Conservation (phyloP, 2,113 vertebrate genomes). For the Erythrolamprus reginae region DNA sequence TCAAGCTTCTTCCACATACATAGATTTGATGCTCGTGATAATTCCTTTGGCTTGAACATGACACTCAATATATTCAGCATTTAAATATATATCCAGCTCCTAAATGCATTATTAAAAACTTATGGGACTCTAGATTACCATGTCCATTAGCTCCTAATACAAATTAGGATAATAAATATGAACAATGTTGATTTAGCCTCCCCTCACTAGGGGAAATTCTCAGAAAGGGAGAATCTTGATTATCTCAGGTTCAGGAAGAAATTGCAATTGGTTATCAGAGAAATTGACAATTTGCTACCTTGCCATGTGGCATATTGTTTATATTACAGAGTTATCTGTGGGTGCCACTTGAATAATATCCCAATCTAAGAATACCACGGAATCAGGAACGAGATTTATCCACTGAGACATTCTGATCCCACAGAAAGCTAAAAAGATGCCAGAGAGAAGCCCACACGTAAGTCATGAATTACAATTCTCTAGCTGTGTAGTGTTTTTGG, state of each 20-base stretch:
- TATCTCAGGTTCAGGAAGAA: background rate
- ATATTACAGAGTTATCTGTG: background rate
- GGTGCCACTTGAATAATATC: background rate
- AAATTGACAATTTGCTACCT: background rate
- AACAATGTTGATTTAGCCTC: background rate
- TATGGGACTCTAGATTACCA: slow-evolving; percentile 11
- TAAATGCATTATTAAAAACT: slow-evolving; percentile 28
- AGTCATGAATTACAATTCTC: background rate
- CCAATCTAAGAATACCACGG: background rate
- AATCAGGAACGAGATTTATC: background rate
- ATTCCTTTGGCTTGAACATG: slow-evolving; percentile 13
- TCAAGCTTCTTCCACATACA: background rate
- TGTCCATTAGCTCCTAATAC: slow-evolving; percentile 5
- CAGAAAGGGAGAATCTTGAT: background rate
- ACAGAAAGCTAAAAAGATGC: background rate
- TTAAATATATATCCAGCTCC: slow-evolving; percentile 2
- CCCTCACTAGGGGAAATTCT: background rate
- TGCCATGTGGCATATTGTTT: background rate
- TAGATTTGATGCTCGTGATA: slow-evolving; percentile 1
- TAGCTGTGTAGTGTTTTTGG: too few relatives aligned
- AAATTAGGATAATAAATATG: slow-evolving; percentile 16
- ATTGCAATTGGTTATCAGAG: background rate
- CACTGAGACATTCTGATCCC: background rate
- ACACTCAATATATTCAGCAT: background rate
- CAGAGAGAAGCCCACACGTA: background rate